Evolutionary conservation across 2,888 invertebrate species (phyloP).

Genomic region (Sericinus montela): DNA sequence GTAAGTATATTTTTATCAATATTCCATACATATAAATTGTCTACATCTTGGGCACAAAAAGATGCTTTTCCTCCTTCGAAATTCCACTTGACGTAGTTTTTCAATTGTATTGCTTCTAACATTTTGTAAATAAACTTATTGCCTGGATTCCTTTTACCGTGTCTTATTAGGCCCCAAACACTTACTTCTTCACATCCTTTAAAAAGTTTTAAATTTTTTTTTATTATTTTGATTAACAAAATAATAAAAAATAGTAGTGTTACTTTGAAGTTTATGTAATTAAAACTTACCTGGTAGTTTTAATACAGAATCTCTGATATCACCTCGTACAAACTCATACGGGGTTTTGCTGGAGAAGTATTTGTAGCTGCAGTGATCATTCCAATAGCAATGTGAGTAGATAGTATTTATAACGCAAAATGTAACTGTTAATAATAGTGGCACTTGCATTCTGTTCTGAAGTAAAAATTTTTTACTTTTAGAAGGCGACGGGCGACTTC

Average conservation of each 20-base stretch:
- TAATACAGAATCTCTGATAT: slow-evolving; percentile 53
- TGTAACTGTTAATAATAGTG: too few relatives aligned
- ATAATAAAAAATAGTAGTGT: too few relatives aligned
- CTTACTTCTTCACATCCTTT: slow-evolving; percentile 16
- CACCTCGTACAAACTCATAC: slow-evolving; percentile 53
- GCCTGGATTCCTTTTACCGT: slow-evolving; percentile 22
- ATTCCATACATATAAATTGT: slow-evolving; percentile 51
- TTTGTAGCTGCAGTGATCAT: slow-evolving; percentile 62
- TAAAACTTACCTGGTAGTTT: slow-evolving; percentile 48
- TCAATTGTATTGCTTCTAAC: slow-evolving; percentile 44
- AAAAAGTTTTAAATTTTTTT: too few relatives aligned
- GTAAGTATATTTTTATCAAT: slow-evolving; percentile 42
- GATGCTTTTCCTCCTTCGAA: slow-evolving; percentile 50
- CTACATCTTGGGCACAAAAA: slow-evolving; percentile 63
- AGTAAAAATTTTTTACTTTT: too few relatives aligned
- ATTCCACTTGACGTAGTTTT: slow-evolving; percentile 43
- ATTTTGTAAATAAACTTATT: slow-evolving; percentile 35
- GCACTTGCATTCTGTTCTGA: too few relatives aligned
- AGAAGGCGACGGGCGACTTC: too few relatives aligned
- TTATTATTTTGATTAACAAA: too few relatives aligned
- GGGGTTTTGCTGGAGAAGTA: slow-evolving; percentile 56
- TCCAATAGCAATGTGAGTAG: slow-evolving; percentile 58
- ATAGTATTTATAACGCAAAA: too few relatives aligned
- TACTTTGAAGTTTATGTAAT: too few relatives aligned
- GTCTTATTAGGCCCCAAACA: slow-evolving; percentile 17